phyloP scores from a whole-genome alignment of 2,113 vertebrate species.

The Ceratotherium simum region DNA sequence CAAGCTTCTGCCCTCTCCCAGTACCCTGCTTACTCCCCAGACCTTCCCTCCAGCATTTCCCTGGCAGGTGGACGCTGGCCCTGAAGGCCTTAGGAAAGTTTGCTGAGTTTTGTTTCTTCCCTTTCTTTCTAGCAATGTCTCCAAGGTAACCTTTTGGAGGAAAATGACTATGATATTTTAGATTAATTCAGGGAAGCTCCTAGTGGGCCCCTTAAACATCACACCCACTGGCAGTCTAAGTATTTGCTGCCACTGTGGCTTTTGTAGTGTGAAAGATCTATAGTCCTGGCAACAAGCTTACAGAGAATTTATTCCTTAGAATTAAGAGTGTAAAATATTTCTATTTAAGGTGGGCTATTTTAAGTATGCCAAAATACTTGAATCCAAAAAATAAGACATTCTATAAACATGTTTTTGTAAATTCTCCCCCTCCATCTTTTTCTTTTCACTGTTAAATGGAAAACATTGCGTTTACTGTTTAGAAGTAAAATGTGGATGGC shows the following conservation, averaged over 20 bases:
- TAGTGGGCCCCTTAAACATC: neutral
- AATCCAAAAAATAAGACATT: slow-evolving; percentile 20
- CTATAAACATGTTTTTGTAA: slow-evolving; percentile 45
- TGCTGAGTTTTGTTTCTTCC: neutral
- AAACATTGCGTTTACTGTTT: slow-evolving; percentile 62
- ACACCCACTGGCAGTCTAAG: neutral
- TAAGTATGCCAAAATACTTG: neutral
- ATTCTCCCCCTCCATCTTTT: slow-evolving; percentile 46
- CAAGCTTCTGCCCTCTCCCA: neutral
- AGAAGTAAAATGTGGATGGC: slow-evolving; percentile 55
- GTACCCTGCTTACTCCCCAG: too few species aligned
- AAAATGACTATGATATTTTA: neutral
- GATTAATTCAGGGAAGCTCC: neutral
- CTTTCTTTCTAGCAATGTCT: neutral
- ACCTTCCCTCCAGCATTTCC: neutral
- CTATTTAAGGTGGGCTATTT: slow-evolving; percentile 36
- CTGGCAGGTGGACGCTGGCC: neutral
- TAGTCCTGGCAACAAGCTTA: neutral
- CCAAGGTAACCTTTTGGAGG: neutral
- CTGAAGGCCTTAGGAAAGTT: neutral
- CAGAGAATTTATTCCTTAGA: slow-evolving; percentile 34
- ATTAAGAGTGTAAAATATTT: slow-evolving; percentile 40
- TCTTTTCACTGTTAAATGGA: slow-evolving; percentile 58
- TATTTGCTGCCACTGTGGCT: neutral
- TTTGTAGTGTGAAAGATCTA: neutral